Evolutionary conservation across 2,113 vertebrate genomes (phyloP), one percentile per base, ranked within the genome.

Genomic region (Ptyas mucosa): DNA sequence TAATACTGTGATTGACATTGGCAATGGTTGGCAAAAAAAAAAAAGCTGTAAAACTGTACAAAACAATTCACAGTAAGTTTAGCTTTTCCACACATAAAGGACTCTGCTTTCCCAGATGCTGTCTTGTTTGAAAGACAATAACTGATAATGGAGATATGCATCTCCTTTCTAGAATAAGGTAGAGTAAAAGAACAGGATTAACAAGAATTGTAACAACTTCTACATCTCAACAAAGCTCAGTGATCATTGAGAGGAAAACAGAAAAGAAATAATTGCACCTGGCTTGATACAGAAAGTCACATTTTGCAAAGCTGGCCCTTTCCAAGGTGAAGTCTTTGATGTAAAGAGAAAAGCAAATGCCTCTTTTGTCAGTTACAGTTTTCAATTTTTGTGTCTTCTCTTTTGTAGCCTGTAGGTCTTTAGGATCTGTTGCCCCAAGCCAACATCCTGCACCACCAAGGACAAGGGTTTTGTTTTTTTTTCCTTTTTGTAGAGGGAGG

Each of bases 1-100:
- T 99, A 99, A 99, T 99, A 99, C 99, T 99, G 99, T 99, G 98
- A 99, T 98, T 99, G 98, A 98, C 98, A 98, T 98, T 98, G 98
- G 98, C 98, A 99, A 99, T 98, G 97, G 98, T 97, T 97, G 97
- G 97, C 97, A 97, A 97, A 97, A 97, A 96, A 93, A 92, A 94
- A 96, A 96, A 96, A 96, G 96, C 97, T 94, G 97, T 97, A 97
- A 97, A 98, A 97, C 97, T 98, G 96, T 98, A 98, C 97, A 98
- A 98, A 98, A 98, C 96, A 98, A 99, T 99, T 99, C 99, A 99
- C 99, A 99, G 99, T 99, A 98, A 96, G 96, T 98, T 98, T 97
- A 98, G 97, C 97, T 97, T 97, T 97, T 98, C 97, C 97, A 98
- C 98, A 98, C 96, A 97, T 98, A 97, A 97, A 97, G 95, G 96